Base-by-base conservation (phyloP, 2,888 invertebrate genomes). In the Andrena marginata region DNA sequence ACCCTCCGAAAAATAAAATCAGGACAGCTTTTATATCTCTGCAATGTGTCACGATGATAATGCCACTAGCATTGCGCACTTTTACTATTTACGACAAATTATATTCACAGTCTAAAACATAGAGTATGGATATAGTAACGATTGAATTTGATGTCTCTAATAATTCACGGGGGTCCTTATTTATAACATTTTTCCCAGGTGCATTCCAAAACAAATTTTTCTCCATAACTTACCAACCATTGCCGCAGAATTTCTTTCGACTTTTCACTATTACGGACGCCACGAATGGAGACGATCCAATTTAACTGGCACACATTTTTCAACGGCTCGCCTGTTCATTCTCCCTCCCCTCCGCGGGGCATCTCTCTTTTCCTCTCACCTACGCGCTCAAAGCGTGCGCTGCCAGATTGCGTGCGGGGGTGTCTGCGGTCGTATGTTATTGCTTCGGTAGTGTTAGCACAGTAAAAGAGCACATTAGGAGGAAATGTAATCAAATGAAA, bases 241-340 rank as follows among this genome's bases (percentile, higher is more conserved):
- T 74, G 59, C 51, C 60, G 59, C 23, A 23, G 8, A 81, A 79
- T 87, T 79, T 86, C 80, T 74, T 62, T 51, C 54, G 13, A 77
- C 78, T 78, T 84, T 76, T 71, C 64, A 72, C 49, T 71, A 69
- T 74, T 65, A 70, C 71, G 63, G 33, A 23, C 33, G 31, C 71
- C 48, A 63, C 59, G 49, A 67, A 48, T 75, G 83, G 80, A 87
- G 51, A 71, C 29, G 49, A n/a, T 85, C 83, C 85, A 85, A 87
- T 78, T 87, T 74, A 85, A 80, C 73, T 81, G 77, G 85, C 87
- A 87, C 80, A 60, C 67, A 70, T 63, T 73, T 85, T 71, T 77
- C 80, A 73, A 79, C 73, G 31, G 54, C 65, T 62, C 77, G 7
- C 26, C 60, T 20, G 49, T 76, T 72, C 33, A 48, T 23, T 60